Evolutionary conservation across 2,888 invertebrate genomes (phyloP).

Genomic region (Trachelus stipa): DNA sequence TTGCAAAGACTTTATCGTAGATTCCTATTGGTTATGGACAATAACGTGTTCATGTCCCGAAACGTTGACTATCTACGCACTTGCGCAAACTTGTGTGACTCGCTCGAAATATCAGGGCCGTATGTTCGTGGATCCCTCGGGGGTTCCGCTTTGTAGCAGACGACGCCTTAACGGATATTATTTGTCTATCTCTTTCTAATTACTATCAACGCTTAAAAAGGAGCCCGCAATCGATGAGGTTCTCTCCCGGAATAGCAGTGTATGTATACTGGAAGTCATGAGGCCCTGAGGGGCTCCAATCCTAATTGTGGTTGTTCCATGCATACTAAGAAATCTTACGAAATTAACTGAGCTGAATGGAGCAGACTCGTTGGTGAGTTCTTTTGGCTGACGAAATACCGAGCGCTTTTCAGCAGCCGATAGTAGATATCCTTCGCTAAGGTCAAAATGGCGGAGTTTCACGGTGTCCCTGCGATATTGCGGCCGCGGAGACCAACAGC

Average conservation of each 20-base stretch:
- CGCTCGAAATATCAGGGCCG: slow-evolving; percentile 34
- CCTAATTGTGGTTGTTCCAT: background rate
- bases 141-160: background rate
- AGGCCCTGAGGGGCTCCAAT: background rate
- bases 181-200: background rate
- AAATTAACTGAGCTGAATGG: slow-evolving; percentile 27
- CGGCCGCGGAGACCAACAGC: slow-evolving; percentile 36
- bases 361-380: background rate
- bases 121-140: background rate
- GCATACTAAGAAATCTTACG: slow-evolving; percentile 31
- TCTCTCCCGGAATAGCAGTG: background rate
- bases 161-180: background rate
- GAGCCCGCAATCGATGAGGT: slow-evolving; percentile 16
- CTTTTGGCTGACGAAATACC: slow-evolving; percentile 26
- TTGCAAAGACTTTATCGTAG: background rate
- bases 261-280: background rate
- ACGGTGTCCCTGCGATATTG: slow-evolving; percentile 34
- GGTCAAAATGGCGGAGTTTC: slow-evolving; percentile 60
- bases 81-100: slow-evolving; percentile 13
- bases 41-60: background rate
- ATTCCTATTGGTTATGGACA: background rate
- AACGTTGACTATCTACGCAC: slow-evolving; percentile 9
- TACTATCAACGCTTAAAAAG: slow-evolving; percentile 22
- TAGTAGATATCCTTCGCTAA: slow-evolving; percentile 62
- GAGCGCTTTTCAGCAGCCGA: slow-evolving; percentile 24